Evolutionary conservation across 2,797 vertebrate genomes (phyloP).

Genomic region (Phrynocephalus vlangalii): DNA sequence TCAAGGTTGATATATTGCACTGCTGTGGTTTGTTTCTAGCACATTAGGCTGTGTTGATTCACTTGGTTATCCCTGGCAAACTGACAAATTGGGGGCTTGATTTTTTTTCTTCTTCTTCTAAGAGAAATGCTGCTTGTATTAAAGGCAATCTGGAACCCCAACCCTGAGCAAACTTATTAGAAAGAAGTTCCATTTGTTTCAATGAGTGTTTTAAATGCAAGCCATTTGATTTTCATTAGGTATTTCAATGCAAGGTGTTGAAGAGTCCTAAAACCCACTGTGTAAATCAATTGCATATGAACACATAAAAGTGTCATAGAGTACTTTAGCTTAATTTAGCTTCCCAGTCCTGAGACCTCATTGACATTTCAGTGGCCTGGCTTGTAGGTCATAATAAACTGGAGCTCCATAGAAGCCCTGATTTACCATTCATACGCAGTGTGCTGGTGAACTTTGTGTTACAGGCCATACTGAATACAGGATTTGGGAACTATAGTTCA

Average conservation of each 20-base stretch:
- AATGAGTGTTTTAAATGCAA: not conserved
- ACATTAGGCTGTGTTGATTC: slow-evolving; percentile 61
- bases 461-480: too few relatives aligned
- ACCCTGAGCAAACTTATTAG: not conserved
- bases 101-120: not conserved
- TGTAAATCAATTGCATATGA: slow-evolving; percentile 4
- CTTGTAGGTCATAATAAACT: not conserved
- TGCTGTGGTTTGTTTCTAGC: slow-evolving; percentile 56
- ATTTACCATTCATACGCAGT: not conserved
- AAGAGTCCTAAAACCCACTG: not conserved
- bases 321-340: not conserved
- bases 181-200: not conserved
- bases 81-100: slow-evolving; percentile 37
- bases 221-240: not conserved
- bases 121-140: slow-evolving; percentile 6
- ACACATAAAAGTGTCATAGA: not conserved
- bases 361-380: not conserved
- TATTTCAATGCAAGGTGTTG: not conserved
- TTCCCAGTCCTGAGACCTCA: not conserved
- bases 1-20: slow-evolving; percentile 62
- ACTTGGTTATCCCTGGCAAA: slow-evolving; percentile 50
- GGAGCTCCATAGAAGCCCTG: not conserved
- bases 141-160: slow-evolving; percentile 5
- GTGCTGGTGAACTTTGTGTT: not conserved
- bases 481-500: too few relatives aligned